Percentiles rank a stretch among this genome's conserved stretches.
phyloP scores from a whole-genome alignment of 2,888 invertebrate species.

The Dromius quadrimaculatus region DNA sequence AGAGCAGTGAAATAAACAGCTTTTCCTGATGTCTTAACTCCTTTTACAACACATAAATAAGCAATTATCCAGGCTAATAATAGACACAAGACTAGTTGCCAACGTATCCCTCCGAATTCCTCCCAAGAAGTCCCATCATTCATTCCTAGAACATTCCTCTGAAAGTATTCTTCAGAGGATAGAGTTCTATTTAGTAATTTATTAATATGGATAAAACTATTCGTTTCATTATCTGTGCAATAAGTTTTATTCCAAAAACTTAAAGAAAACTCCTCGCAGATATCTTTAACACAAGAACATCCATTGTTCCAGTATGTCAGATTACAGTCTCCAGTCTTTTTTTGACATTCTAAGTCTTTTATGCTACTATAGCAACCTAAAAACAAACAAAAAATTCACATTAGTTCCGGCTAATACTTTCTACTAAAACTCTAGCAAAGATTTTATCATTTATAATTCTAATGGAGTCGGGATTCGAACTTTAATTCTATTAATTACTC shows the following conservation, averaged over 20 bases:
- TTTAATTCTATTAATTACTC: constrained; percentile 39
- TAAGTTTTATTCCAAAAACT: neutral
- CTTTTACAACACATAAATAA: constrained; percentile 88
- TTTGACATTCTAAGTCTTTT: constrained; percentile 71
- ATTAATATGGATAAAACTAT: constrained; percentile 70
- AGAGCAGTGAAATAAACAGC: constrained; percentile 80
- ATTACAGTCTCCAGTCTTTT: constrained; percentile 60
- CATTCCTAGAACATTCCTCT: constrained; percentile 82
- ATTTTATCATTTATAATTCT: constrained; percentile 30
- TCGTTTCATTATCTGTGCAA: constrained; percentile 57
- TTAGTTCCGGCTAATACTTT: neutral
- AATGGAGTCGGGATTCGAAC: constrained; percentile 23
- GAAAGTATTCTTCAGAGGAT: constrained; percentile 70
- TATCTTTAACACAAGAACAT: constrained; percentile 25
- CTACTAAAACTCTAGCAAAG: neutral
- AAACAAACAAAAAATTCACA: neutral
- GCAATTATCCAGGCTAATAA: constrained; percentile 85
- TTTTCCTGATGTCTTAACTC: constrained; percentile 92
- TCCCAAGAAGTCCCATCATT: constrained; percentile 78
- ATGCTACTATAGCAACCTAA: constrained; percentile 76
- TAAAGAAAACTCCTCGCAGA: constrained; percentile 14
- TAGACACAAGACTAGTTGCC: constrained; percentile 85
- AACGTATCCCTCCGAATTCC: constrained; percentile 81
- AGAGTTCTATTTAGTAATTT: constrained; percentile 70
- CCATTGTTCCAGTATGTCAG: constrained; percentile 30